Evolutionary conservation across 2,888 invertebrate genomes (phyloP), one percentile per base, ranked within the genome.

Genomic region (Acleris cristana): DNA sequence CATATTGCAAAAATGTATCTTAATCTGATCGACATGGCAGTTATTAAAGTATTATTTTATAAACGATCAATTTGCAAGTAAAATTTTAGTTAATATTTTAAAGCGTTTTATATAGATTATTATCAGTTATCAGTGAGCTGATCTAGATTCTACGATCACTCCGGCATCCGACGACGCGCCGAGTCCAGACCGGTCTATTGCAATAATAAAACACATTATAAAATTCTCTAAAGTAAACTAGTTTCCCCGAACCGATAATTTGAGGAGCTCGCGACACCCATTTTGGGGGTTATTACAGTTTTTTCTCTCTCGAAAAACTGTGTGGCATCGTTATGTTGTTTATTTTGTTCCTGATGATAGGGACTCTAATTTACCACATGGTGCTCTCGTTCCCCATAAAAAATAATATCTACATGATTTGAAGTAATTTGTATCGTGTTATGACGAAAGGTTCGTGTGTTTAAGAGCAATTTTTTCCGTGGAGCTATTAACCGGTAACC

Each of bases 351-450:
- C 75, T 82, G 78, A 79, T 83, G 80, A 84, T 85, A 86, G 87
- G 84, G 85, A 81, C 86, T 83, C 85, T 83, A 91, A 92, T 91
- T 91, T 89, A 91, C 89, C 92, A 90, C 88, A 90, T 92, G 92
- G 84, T 83, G 84, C 79, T 85, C 82, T 82, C 71, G 73, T 79
- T 76, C 75, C 71, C 69, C 73, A 80, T 87, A 90, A 90, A 91
- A 90, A 89, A 86, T 87, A 84, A 87, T 89, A 88, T 86, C 87
- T 86, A 91, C 87, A 89, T 87, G 85, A 89, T 90, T 89, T 86
- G 85, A 87, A 81, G 89, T 89, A 92, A 90, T 90, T 90, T 90
- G 85, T 87, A 82, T 74, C 79, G 79, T 78, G 86, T 88, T 89
- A 88, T 87, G 88, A 88, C 83, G 87, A 87, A 86, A 88, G 85